A percentile compares a stretch with the other conserved stretches of the same genome.
Conservation (phyloP, 1,140 invertebrate species). For the Ectropis grisescens region DNA sequence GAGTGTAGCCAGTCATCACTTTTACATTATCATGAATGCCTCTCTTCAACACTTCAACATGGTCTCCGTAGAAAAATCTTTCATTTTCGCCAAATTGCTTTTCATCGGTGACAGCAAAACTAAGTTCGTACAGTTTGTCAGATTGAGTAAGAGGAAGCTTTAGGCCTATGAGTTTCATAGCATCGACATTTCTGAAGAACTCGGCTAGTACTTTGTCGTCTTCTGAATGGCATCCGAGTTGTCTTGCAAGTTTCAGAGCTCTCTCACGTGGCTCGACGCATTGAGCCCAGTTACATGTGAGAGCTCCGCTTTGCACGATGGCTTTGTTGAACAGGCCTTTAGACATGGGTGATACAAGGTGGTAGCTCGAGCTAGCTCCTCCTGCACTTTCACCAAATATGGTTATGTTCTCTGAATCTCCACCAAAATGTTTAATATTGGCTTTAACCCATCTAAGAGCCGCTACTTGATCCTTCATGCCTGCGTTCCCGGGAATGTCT, state of each 20-base stretch:
- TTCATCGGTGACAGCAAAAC: conserved; percentile 21
- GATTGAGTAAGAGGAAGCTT: conserved; percentile 5
- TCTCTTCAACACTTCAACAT: conserved; percentile 10
- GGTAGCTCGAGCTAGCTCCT: conserved; percentile 54
- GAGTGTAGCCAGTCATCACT: conserved; percentile 30
- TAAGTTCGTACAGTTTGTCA: conserved; percentile 4
- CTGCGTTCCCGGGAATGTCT: conserved; percentile 77
- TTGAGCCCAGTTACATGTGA: conserved; percentile 14
- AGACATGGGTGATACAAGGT: conserved; percentile 58
- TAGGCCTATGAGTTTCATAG: conserved; percentile 13
- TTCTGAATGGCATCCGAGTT: conserved; percentile 20
- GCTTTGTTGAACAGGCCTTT: conserved; percentile 34
- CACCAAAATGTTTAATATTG: conserved; percentile 77
- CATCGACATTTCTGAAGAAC: conserved; percentile 20
- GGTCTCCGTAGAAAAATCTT: conserved; percentile 18
- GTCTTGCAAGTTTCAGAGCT: conserved; percentile 19
- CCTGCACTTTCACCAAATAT: conserved; percentile 73
- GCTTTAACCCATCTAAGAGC: conserved; percentile 74
- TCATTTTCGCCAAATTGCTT: conserved; percentile 24
- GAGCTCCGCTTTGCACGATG: conserved; percentile 25
- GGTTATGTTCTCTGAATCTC: conserved; percentile 73
- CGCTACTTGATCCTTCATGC: conserved; percentile 75
- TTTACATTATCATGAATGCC: conserved; percentile 32
- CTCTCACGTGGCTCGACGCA: conserved; percentile 15
- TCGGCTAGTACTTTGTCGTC: conserved; percentile 19